Percentiles rank a stretch among this genome's conserved stretches.
These are phyloP conservation scores for Acrobasis repandana DNA, from an alignment of 2,888 invertebrate genomes.

Conservation along the genomic window DNA sequence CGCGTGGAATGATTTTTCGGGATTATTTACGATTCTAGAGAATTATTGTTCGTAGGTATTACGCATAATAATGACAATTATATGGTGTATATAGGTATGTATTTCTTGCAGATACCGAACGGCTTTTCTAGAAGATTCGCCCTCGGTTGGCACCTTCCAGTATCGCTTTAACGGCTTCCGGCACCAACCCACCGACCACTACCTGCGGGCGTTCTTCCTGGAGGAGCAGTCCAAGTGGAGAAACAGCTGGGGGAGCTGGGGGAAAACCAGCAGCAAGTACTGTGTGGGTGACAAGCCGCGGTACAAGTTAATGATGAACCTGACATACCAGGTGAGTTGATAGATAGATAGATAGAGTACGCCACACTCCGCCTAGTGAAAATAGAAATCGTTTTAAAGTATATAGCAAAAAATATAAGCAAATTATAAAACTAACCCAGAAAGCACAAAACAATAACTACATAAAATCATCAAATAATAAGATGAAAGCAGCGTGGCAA, in stretches of 20 bases:
- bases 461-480: too few species aligned
- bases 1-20: too few species aligned
- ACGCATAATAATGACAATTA: too few species aligned
- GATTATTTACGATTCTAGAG: too few species aligned
- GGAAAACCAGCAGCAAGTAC: conserved; percentile 67
- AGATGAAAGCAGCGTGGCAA: too few species aligned
- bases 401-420: too few species aligned
- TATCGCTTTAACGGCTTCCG: conserved; percentile 94
- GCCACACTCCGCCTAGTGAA: too few species aligned
- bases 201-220: conserved; percentile 91
- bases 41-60: too few species aligned
- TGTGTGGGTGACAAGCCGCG: conserved; percentile 87
- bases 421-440: too few species aligned
- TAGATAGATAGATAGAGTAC: too few species aligned
- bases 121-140: conserved; percentile 94
- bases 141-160: conserved; percentile 93
- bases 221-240: conserved; percentile 74
- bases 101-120: conserved; percentile 82
- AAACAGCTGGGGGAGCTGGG: conserved; percentile 39
- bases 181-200: conserved; percentile 93
- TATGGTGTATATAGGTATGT: background rate
- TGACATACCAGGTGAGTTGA: conserved; percentile 85
- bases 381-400: too few species aligned
- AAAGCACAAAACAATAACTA: too few species aligned
- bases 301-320: conserved; percentile 86